Percentiles rank a stretch among this genome's conserved stretches.
Conservation (phyloP, 2,888 invertebrate genomes). For the Drosophila sordidula region DNA sequence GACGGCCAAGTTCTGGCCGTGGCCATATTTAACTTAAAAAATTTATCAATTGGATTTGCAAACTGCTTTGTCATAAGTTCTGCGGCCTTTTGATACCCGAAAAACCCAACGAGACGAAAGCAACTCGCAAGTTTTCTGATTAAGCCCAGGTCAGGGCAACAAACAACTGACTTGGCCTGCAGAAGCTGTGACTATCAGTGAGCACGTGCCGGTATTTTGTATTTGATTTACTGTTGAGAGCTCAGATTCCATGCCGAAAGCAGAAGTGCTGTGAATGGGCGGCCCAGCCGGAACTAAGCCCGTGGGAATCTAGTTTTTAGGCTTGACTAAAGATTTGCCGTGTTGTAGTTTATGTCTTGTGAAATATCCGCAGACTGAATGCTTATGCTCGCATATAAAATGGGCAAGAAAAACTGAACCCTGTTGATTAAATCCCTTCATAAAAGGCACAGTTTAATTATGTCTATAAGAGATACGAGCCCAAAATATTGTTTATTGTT, state of each 20-base stretch:
- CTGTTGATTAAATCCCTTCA: constrained; percentile 11
- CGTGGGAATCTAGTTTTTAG: constrained; percentile 32
- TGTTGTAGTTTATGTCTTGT: constrained; percentile 16
- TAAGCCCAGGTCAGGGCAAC: constrained; percentile 42
- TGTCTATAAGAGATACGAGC: too few relatives aligned
- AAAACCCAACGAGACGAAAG: constrained; percentile 24
- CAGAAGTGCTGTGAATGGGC: background rate
- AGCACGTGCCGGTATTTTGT: constrained; percentile 74
- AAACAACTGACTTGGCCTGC: constrained; percentile 1
- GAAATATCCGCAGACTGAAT: too few relatives aligned
- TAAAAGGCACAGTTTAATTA: background rate
- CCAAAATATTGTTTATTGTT: too few relatives aligned
- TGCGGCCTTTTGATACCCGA: constrained; percentile 51
- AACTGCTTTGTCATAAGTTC: constrained; percentile 78
- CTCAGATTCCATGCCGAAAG: constrained; percentile 36
- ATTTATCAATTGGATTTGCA: constrained; percentile 78
- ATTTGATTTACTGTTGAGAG: constrained; percentile 73
- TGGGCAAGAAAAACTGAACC: background rate
- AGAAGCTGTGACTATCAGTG: constrained; percentile 35
- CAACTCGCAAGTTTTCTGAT: constrained; percentile 51
- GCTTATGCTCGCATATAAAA: background rate
- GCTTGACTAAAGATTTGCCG: constrained; percentile 14
- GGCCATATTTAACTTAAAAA: constrained; percentile 72
- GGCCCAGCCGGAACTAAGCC: background rate
- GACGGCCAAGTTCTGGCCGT: constrained; percentile 23